Conservation (phyloP, 2,888 invertebrate species). For the Chalcosyrphus nemorum region DNA sequence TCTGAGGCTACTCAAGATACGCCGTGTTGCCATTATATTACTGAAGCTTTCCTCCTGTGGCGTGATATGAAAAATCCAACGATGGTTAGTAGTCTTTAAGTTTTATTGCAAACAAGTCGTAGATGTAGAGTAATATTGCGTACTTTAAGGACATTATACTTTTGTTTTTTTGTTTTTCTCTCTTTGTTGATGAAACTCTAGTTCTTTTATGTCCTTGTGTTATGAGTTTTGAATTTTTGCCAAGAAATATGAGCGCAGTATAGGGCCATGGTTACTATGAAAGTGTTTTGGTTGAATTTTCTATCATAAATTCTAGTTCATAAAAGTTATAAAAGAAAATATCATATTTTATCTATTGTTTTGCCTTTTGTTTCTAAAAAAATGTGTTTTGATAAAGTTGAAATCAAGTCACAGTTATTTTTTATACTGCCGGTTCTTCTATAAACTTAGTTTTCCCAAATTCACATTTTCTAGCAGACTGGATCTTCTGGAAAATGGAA, state of each 20-base stretch:
- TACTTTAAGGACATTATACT: constrained; percentile 31
- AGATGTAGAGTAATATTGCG: constrained; percentile 41
- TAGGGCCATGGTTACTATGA: neutral
- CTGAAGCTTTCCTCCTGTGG: constrained; percentile 19
- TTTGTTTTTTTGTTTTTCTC: neutral
- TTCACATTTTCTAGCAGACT: too few relatives aligned
- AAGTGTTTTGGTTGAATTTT: constrained; percentile 18
- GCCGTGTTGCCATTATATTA: constrained; percentile 47
- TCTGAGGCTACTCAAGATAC: constrained; percentile 67
- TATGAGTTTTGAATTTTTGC: constrained; percentile 41
- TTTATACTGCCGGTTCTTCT: too few relatives aligned
- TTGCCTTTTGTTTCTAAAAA: neutral
- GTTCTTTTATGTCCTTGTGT: constrained; percentile 18
- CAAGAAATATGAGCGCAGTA: constrained; percentile 6
- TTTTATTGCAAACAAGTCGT: constrained; percentile 52
- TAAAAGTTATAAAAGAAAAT: constrained; percentile 6
- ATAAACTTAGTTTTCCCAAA: too few relatives aligned
- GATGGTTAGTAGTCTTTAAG: constrained; percentile 42
- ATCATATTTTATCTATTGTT: neutral
- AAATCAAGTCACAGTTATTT: too few relatives aligned
- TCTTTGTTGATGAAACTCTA: neutral
- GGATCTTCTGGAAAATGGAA: too few relatives aligned
- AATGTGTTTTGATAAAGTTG: too few relatives aligned
- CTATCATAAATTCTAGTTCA: constrained; percentile 6
- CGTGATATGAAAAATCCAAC: constrained; percentile 39